Evolutionary conservation across 2,888 invertebrate species (phyloP), one percentile per base, ranked within the genome.

Genomic region (Caenorhabditis uteleia): DNA sequence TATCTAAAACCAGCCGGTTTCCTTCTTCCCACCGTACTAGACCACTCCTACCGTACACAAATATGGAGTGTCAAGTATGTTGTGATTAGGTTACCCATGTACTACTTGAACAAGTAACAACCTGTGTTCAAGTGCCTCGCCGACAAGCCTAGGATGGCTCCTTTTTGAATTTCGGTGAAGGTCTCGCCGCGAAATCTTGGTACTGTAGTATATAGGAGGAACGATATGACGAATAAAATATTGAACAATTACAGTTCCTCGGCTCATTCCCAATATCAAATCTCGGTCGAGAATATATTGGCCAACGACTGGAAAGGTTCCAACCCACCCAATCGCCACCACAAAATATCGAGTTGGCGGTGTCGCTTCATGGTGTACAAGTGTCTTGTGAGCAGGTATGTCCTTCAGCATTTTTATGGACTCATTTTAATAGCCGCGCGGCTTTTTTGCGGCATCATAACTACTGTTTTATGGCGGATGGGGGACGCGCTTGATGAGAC

Each of bases 231-330:
- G 14, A 10, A 10, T 7, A 14, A 29, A 29, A 29, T 29, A 29
- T 21, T 40, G 23, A 18, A 6, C 6, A 21, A 8, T 26, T 20
- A 43, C 68, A 72, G 72, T 70, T 66, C 38, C 25, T 69, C 33
- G 72, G 69, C 49, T 70, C 69, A 20, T 69, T 72, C 29, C 72
- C 72, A 8, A 68, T 72, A 42, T 68, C 67, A 16, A 64, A 46
- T 42, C 45, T 66, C 2, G 10, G 51, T 20, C 46, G 48, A 10
- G 65, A 68, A 20, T 44, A 65, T 21, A 44, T 70, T 23, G 58
- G 44, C 16, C 48, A 42, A 18, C 57, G 72, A 10, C 38, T 72
- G 39, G 72, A 70, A 39, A 50, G 47, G 31, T 72, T 58, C 25
- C 58, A 45, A 40, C 55, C 56, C 4, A 12, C 39, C 2, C 36